Evolutionary conservation across 2,113 vertebrate genomes (phyloP), one percentile per base, ranked within the genome.

Genomic region (Podarcis raffonei): DNA sequence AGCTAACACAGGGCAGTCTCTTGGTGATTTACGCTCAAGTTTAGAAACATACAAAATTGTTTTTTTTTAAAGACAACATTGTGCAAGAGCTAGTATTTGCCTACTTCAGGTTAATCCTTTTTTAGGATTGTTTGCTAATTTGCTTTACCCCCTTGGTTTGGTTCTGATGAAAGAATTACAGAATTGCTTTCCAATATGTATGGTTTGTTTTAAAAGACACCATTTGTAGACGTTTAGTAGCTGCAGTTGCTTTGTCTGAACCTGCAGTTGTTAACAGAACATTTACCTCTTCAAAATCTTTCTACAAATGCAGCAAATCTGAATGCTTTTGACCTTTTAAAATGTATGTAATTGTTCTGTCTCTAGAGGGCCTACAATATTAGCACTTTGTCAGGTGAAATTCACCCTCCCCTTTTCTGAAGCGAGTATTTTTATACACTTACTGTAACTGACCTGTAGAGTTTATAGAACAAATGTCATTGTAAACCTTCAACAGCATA

Each of bases 251-350:
- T 37, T 32, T 69, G 30, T 35, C 32, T 84, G 48, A 30, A 53
- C 48, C 48, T 53, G 11, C 48, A 53, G 48, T 53, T 53, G 48
- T 53, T 53, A 53, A 12, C 48, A 53, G 48, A 53, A 53, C 48
- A 53, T 93, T 68, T 59, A 6, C 86, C 85, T 92, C 77, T 20
- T 30, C 89, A 35, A 5, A 39, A 85, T 32, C 6, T 83, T 95
- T 69, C 30, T 80, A 75, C 62, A 81, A 83, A 11, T 76, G 71
- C 13, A 77, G 37, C 48, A 7, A 72, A 39, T 59, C 69, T 85
- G 25, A 85, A 89, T 35, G 30, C 66, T 89, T 22, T 91, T 85
- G 12, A 87, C 77, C 89, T 91, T 80, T 82, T 30, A 92, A 86
- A 68, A 71, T 81, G 65, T 30, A 90, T 87, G 76, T 79, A 79